Base-by-base conservation (phyloP, 1,140 invertebrate species). In the Medauroidea extradentata region DNA sequence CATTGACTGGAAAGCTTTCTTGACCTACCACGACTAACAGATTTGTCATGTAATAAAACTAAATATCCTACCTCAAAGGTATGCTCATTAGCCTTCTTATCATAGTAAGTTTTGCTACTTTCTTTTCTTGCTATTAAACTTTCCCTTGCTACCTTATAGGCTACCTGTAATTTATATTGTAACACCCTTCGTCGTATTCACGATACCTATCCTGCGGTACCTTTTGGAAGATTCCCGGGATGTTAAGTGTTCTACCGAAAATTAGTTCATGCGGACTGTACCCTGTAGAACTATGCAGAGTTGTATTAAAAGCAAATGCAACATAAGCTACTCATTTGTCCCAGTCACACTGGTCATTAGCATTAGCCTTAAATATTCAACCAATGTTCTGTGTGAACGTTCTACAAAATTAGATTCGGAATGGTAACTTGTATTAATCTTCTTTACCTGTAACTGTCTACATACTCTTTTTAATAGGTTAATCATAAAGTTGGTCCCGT, bases 331-430 rank as follows among this genome's bases (percentile, higher is more conserved):
- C 11, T 59, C 52, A 68, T 9, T 59, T 16, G 57, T 73, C 69
- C 69, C 70, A 74, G 53, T 73, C 57, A 16, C 5, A 58, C 51
- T 66, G 53, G 18, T 67, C 29, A 13, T 53, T 18, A 23, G 66
- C 55, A 18, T 64, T 65, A 51, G 63, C 63, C 67, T 67, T 41
- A 74, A 57, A 59, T 70, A 71, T 19, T 71, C 65, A 44, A 67
- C 67, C 57, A 72, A 44, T 7, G 68, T 66, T 29, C 34, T 43
- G 59, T 74, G 73, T 8, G 29, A 58, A 57, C 72, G 43, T 64
- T 75, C 72, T 49, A 72, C 34, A n/a, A 67, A 64, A 46, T 74
- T 73, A 16, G 60, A 65, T 62, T 73, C 65, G 42, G 71, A 71
- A 51, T 68, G 67, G 56, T 68, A 69, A n/a, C 67, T 57, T 2